Evolutionary conservation across 2,888 invertebrate genomes (phyloP).

Genomic region (Patella ulyssiponensis): DNA sequence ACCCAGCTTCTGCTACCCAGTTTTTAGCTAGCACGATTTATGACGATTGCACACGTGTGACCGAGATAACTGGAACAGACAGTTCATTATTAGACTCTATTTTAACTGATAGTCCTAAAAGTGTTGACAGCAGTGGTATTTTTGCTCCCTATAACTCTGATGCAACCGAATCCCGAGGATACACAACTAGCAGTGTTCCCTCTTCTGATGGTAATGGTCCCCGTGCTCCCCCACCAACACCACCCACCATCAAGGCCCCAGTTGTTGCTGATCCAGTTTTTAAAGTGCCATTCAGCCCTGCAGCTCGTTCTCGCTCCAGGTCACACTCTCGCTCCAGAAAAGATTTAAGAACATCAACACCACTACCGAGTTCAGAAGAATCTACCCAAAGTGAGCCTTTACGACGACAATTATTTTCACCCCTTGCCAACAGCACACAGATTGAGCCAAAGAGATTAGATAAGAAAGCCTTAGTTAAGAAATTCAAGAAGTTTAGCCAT

Average conservation of each 20-base stretch:
- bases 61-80: background rate
- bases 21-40: conserved; percentile 7
- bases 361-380: conserved; percentile 37
- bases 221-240: conserved; percentile 47
- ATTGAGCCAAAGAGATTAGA: conserved; percentile 51
- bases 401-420: conserved; percentile 50
- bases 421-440: conserved; percentile 38
- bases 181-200: conserved; percentile 36
- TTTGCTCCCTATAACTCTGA: conserved; percentile 62
- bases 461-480: conserved; percentile 61
- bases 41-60: background rate
- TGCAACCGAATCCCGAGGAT: conserved; percentile 42
- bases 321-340: conserved; percentile 28
- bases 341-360: conserved; percentile 48
- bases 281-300: conserved; percentile 35
- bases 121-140: conserved; percentile 61
- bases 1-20: conserved; percentile 1
- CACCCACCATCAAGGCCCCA: conserved; percentile 42
- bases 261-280: conserved; percentile 36
- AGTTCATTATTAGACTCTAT: conserved; percentile 50
- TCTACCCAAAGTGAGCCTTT: conserved; percentile 44
- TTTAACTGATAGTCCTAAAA: conserved; percentile 63
- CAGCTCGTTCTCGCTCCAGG: conserved; percentile 11
- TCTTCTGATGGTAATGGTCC: conserved; percentile 34
- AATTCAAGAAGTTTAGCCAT: conserved; percentile 60